Conservation (phyloP, 2,113 vertebrate genomes). For the Mormyrus iriodes region DNA sequence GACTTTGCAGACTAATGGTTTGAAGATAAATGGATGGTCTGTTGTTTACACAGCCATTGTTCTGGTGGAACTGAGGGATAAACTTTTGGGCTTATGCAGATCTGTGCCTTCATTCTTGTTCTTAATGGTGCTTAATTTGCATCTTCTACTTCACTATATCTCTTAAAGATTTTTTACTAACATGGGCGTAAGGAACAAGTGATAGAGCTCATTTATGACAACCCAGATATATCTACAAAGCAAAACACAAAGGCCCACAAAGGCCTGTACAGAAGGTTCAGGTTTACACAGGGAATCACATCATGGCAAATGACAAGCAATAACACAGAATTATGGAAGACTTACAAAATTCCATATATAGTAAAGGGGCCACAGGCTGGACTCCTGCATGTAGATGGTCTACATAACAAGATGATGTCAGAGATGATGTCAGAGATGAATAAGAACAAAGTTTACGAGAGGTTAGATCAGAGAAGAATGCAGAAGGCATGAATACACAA, state of each 20-base stretch:
- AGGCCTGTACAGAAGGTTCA: not conserved
- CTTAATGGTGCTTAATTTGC: not conserved
- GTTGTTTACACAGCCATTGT: not conserved
- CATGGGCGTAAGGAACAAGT: not conserved
- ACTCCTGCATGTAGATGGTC: not conserved
- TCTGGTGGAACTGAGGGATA: not conserved
- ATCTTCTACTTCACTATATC: not conserved
- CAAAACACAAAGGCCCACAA: not conserved
- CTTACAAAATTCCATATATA: not conserved
- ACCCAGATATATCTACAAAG: not conserved
- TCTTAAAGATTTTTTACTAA: not conserved
- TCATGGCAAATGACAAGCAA: not conserved
- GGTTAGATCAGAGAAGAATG: not conserved
- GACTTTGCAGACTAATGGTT: not conserved
- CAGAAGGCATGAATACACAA: not conserved
- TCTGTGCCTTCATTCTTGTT: not conserved
- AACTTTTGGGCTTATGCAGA: not conserved
- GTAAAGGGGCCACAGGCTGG: not conserved
- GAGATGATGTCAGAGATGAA: no score
- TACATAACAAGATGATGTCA: not conserved
- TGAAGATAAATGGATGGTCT: not conserved
- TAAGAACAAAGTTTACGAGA: not conserved
- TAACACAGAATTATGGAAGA: not conserved
- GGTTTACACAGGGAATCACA: not conserved
- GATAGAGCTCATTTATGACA: not conserved